phyloP scores from a whole-genome alignment of 2,113 vertebrate genomes.

The Anolis sagrei region DNA sequence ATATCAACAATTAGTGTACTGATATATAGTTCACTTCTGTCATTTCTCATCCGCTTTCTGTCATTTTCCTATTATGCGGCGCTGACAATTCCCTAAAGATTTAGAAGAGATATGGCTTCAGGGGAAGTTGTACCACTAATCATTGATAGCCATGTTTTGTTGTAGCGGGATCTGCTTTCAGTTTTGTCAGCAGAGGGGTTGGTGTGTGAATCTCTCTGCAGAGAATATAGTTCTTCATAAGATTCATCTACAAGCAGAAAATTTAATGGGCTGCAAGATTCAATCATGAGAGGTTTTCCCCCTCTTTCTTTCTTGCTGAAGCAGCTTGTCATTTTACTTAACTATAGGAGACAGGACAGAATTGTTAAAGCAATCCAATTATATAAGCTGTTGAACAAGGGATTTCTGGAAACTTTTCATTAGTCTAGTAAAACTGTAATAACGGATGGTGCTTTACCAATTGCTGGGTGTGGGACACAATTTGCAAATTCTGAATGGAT shows the following conservation, averaged over 20 bases:
- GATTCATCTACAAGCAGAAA: slow-evolving; percentile 78
- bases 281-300: slow-evolving; percentile 44
- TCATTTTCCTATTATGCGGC: slow-evolving; percentile 49
- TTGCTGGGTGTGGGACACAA: slow-evolving; percentile 10
- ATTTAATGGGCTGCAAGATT: slow-evolving; percentile 76
- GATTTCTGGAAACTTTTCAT: slow-evolving; percentile 46
- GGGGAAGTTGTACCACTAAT: slow-evolving; percentile 69
- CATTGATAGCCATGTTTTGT: slow-evolving; percentile 67
- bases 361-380: slow-evolving; percentile 66
- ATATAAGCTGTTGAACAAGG: slow-evolving; percentile 44
- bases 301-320: slow-evolving; percentile 57
- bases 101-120: slow-evolving; percentile 77
- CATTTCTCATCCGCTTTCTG: slow-evolving; percentile 59
- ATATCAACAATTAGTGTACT: slow-evolving; percentile 62
- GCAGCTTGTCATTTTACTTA: slow-evolving; percentile 72
- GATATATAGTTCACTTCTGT: slow-evolving; percentile 51
- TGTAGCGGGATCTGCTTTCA: slow-evolving; percentile 54
- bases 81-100: slow-evolving; percentile 48
- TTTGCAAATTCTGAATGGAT: neutral
- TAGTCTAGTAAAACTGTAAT: slow-evolving; percentile 11
- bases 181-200: slow-evolving; percentile 47
- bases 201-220: slow-evolving; percentile 61
- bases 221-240: slow-evolving; percentile 68
- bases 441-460: slow-evolving; percentile 27
- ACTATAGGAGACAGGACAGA: slow-evolving; percentile 61